These are phyloP conservation scores for Zaprionus vittiger DNA, from an alignment of 1,140 invertebrate genomes.

Conservation along the genomic window DNA sequence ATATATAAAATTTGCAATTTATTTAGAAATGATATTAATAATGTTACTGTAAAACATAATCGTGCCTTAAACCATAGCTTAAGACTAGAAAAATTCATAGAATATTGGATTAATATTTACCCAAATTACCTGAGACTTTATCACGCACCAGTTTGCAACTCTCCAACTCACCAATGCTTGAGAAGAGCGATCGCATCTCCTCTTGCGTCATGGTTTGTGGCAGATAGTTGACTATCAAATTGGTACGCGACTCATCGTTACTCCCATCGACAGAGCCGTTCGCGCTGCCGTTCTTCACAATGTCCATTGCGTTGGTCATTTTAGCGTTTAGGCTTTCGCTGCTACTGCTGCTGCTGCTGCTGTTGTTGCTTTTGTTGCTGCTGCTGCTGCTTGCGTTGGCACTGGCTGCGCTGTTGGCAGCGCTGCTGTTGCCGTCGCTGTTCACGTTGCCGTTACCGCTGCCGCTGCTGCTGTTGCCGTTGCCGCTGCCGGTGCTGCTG, in stretches of 20 bases:
- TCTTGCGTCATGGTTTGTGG: constrained; percentile 97
- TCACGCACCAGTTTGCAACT: constrained; percentile 96
- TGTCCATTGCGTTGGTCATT: constrained; percentile 84
- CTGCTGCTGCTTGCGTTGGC: background rate
- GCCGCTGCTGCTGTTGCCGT: constrained; percentile 12
- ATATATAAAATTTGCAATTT: too few relatives aligned
- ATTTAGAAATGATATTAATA: too few relatives aligned
- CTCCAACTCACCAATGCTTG: constrained; percentile 94
- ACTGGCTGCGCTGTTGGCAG: constrained; percentile 12
- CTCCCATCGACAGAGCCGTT: constrained; percentile 86
- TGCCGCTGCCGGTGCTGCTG: constrained; percentile 25
- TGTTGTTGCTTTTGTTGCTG: constrained; percentile 13
- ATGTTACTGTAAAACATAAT: background rate
- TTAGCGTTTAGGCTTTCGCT: constrained; percentile 44
- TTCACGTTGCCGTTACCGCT: constrained; percentile 19
- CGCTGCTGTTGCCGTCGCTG: constrained; percentile 19
- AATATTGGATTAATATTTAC: constrained; percentile 79
- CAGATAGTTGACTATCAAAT: constrained; percentile 96
- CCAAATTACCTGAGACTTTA: constrained; percentile 90
- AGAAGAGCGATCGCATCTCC: constrained; percentile 93
- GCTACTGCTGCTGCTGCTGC: constrained; percentile 18
- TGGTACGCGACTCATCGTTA: constrained; percentile 87
- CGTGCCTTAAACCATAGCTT: background rate
- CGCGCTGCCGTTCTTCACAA: constrained; percentile 86
- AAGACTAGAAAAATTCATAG: background rate